These are phyloP conservation scores for Azemiops feae DNA, from an alignment of 2,113 vertebrate genomes.

Conservation along the genomic window DNA sequence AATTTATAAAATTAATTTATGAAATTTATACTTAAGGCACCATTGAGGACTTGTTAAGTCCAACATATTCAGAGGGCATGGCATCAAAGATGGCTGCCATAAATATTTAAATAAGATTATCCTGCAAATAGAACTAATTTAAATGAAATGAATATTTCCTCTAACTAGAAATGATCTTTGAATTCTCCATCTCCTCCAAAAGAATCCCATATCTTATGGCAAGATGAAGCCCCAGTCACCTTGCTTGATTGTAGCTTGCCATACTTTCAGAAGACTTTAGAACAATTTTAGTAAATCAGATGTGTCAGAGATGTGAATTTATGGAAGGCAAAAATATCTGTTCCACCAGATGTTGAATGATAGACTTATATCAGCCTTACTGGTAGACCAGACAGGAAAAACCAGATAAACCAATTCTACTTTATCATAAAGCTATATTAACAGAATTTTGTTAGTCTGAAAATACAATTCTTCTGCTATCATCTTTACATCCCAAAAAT, in stretches of 20 bases:
- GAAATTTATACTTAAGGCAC: not conserved
- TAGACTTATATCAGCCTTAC: not conserved
- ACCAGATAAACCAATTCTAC: not conserved
- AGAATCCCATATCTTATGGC: not conserved
- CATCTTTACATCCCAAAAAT: not conserved
- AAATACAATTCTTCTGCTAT: not conserved
- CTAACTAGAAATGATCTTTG: not conserved
- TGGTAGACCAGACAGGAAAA: not conserved
- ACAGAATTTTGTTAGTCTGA: not conserved
- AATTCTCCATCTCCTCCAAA: not conserved
- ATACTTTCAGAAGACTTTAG: not conserved
- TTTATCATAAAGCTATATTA: not conserved
- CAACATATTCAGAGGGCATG: not conserved
- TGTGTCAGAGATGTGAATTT: not conserved
- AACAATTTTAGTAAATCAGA: not conserved
- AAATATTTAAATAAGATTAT: not conserved
- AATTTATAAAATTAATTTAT: not conserved
- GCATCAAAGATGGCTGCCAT: not conserved
- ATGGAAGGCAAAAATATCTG: not conserved
- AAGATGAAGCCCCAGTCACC: not conserved
- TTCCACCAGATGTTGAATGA: not conserved
- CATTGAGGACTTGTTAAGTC: not conserved
- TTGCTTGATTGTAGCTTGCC: not conserved
- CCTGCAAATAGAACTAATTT: not conserved
- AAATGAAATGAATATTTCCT: not conserved